Conservation (phyloP, 2,113 vertebrate genomes). For the Pangasianodon hypophthalmus region DNA sequence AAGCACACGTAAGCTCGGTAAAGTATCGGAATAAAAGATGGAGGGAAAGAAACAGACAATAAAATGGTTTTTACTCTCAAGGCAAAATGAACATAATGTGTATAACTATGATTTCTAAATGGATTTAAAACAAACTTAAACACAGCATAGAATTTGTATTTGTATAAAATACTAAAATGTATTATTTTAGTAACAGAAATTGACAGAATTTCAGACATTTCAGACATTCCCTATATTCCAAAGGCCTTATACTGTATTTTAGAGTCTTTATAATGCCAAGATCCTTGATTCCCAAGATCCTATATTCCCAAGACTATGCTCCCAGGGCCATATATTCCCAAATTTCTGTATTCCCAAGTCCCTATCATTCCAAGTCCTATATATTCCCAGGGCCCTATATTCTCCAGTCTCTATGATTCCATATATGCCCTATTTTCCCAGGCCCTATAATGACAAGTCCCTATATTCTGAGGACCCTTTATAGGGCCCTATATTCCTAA, state of each 20-base stretch:
- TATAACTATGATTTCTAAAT: background rate
- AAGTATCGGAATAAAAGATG: background rate
- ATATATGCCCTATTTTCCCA: too few species aligned
- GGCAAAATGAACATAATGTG: background rate
- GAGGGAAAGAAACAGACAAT: background rate
- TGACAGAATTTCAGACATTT: background rate
- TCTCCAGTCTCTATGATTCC: too few species aligned
- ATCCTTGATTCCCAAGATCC: too few species aligned
- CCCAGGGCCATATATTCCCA: background rate
- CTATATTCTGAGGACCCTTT: background rate
- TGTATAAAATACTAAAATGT: background rate
- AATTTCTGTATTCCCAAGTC: background rate
- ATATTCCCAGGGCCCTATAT: background rate
- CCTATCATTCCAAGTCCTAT: background rate
- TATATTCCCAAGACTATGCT: too few species aligned
- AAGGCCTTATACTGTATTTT: background rate
- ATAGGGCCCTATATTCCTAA: too few species aligned
- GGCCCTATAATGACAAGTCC: background rate
- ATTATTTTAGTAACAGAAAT: background rate
- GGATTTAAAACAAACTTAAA: background rate
- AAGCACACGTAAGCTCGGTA: background rate
- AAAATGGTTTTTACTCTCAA: background rate
- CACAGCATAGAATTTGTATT: background rate
- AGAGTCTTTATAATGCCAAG: background rate
- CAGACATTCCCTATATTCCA: background rate